Conservation (phyloP, 2,888 invertebrate species). For the Drosophila helvetica region DNA sequence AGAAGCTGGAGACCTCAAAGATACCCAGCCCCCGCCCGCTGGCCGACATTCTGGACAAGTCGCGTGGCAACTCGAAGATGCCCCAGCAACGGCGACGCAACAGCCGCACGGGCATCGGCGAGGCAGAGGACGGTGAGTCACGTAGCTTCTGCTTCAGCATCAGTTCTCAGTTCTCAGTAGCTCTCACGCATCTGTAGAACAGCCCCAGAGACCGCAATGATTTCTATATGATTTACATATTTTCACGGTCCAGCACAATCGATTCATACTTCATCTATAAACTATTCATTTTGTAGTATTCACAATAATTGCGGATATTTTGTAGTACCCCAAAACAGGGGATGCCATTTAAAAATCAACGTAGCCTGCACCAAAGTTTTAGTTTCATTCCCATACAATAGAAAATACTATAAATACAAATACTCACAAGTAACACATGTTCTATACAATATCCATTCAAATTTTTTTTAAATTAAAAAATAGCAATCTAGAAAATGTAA, state of each 20-base stretch:
- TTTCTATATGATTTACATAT: not conserved
- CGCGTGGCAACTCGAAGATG: conserved; percentile 79
- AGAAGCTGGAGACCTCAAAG: conserved; percentile 79
- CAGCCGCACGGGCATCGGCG: conserved; percentile 67
- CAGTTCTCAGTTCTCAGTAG: conserved; percentile 23
- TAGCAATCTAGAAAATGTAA: not conserved
- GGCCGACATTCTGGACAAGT: conserved; percentile 81
- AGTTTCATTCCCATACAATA: not conserved
- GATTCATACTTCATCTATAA: not conserved
- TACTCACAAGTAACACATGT: not conserved
- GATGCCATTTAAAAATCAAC: not conserved
- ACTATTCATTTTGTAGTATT: not conserved
- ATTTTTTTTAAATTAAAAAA: not conserved
- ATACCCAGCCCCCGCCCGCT: conserved; percentile 82
- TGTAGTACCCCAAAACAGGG: not conserved
- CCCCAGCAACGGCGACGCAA: conserved; percentile 77
- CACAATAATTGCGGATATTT: not conserved
- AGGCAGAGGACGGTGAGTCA: conserved; percentile 76
- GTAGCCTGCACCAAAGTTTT: not conserved
- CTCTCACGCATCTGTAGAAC: conserved; percentile 54
- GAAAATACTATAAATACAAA: too few species aligned
- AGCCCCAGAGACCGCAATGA: conserved; percentile 41
- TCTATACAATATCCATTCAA: too few species aligned
- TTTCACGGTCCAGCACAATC: too few species aligned
- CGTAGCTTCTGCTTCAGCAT: not conserved